Evolutionary conservation across 1,140 invertebrate genomes (phyloP).

Genomic region (Lepeophtheirus salmonis): DNA sequence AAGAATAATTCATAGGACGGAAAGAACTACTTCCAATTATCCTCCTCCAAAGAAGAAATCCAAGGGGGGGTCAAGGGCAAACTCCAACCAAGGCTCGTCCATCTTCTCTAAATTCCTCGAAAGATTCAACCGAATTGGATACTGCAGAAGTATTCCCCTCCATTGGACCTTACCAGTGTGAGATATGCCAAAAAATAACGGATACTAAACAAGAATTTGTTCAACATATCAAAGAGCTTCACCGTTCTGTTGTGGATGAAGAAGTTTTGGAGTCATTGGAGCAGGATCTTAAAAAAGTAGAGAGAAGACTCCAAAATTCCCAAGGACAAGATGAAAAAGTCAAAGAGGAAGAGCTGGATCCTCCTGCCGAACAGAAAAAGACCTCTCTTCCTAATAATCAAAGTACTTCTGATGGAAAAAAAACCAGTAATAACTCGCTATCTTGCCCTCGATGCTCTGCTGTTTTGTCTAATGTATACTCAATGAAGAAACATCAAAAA

Average conservation of each 20-base stretch:
- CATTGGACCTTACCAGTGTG: conserved; percentile 15
- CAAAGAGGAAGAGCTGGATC: no score
- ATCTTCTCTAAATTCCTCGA: not conserved
- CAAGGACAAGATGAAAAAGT: no score
- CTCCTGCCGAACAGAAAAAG: no score
- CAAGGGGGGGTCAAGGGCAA: no score
- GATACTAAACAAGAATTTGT: conserved; percentile 16
- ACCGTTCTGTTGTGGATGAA: conserved; percentile 12
- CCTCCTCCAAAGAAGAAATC: not conserved
- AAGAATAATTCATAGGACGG: not conserved
- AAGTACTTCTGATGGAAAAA: no score
- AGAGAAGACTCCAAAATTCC: no score
- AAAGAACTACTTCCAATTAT: not conserved
- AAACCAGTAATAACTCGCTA: no score
- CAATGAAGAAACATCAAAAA: not conserved
- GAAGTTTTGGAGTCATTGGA: conserved; percentile 10
- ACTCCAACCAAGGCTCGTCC: no score
- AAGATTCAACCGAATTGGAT: not conserved
- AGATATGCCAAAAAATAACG: conserved; percentile 14
- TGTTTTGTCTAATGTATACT: not conserved
- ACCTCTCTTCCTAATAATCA: no score
- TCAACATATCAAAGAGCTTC: conserved; percentile 11
- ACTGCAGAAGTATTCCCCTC: not conserved
- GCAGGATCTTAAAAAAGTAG: conserved; percentile 5
- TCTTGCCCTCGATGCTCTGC: not conserved